Conservation (phyloP, 1,140 invertebrate species). For the Melitaea cinxia region DNA sequence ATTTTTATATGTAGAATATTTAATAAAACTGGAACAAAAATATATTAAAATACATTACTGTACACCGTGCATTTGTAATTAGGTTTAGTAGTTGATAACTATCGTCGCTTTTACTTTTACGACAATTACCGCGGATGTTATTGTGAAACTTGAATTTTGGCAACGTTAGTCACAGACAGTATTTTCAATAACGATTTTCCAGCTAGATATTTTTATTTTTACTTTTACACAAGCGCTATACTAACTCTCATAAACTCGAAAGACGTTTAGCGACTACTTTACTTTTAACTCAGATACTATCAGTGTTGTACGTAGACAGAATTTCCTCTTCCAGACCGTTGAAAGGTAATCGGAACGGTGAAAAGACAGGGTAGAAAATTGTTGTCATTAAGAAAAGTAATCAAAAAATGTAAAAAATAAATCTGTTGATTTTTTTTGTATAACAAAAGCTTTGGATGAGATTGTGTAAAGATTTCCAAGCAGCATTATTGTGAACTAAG, state of each 20-base stretch:
- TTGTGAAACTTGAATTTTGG: too few species aligned
- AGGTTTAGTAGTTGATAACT: too few species aligned
- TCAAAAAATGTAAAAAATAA: too few species aligned
- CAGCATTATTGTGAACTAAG: neutral
- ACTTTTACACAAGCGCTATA: neutral
- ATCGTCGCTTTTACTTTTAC: too few species aligned
- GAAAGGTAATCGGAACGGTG: neutral
- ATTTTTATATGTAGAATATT: too few species aligned
- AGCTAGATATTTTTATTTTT: neutral
- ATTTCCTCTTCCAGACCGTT: constrained; percentile 6
- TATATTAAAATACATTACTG: too few species aligned
- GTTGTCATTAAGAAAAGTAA: neutral
- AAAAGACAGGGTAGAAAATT: neutral
- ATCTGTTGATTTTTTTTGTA: neutral
- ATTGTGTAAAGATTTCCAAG: neutral
- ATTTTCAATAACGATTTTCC: too few species aligned
- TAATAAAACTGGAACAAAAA: too few species aligned
- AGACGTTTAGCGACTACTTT: neutral
- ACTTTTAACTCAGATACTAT: constrained; percentile 3
- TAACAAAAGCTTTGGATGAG: neutral
- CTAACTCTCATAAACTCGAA: neutral
- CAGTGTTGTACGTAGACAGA: constrained; percentile 7
- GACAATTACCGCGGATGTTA: too few species aligned
- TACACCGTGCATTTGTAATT: too few species aligned
- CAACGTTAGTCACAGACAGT: too few species aligned